Conservation (phyloP, 2,888 invertebrate species). For the Netelia melanura region DNA sequence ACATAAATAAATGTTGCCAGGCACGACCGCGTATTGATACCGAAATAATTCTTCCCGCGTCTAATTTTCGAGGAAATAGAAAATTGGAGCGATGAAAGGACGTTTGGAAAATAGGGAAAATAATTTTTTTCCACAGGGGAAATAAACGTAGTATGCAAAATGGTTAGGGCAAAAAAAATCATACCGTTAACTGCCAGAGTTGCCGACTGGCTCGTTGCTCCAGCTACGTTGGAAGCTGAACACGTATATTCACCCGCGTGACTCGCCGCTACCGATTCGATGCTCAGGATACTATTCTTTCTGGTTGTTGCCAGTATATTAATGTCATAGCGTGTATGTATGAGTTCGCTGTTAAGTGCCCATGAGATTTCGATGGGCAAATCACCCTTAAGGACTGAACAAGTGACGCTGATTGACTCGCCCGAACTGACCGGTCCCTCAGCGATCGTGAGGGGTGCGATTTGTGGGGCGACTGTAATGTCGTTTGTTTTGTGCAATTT, state of each 20-base stretch:
- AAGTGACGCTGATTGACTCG: slow-evolving; percentile 91
- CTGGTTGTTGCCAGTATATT: slow-evolving; percentile 84
- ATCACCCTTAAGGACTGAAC: slow-evolving; percentile 92
- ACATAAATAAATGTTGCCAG: background rate
- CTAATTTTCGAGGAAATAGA: background rate
- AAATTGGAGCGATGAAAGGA: background rate
- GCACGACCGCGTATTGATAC: background rate
- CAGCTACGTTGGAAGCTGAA: slow-evolving; percentile 86
- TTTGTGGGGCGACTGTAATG: slow-evolving; percentile 88
- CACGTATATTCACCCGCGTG: slow-evolving; percentile 87
- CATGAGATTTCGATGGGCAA: slow-evolving; percentile 88
- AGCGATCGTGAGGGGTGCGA: slow-evolving; percentile 90
- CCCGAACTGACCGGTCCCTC: slow-evolving; percentile 92
- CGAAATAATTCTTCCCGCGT: background rate
- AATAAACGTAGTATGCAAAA: slow-evolving; percentile 56
- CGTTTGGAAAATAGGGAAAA: slow-evolving; percentile 64
- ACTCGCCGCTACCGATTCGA: slow-evolving; percentile 85
- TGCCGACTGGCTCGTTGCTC: slow-evolving; percentile 85
- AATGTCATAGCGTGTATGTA: slow-evolving; percentile 82
- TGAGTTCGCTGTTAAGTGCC: slow-evolving; percentile 83
- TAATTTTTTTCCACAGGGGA: slow-evolving; percentile 1
- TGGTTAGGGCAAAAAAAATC: slow-evolving; percentile 43
- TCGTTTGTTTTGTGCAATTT: slow-evolving; percentile 65
- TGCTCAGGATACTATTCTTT: slow-evolving; percentile 86
- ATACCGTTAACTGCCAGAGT: slow-evolving; percentile 86